Base-by-base conservation (phyloP, 2,888 invertebrate genomes). In the Charanyca ferruginea region DNA sequence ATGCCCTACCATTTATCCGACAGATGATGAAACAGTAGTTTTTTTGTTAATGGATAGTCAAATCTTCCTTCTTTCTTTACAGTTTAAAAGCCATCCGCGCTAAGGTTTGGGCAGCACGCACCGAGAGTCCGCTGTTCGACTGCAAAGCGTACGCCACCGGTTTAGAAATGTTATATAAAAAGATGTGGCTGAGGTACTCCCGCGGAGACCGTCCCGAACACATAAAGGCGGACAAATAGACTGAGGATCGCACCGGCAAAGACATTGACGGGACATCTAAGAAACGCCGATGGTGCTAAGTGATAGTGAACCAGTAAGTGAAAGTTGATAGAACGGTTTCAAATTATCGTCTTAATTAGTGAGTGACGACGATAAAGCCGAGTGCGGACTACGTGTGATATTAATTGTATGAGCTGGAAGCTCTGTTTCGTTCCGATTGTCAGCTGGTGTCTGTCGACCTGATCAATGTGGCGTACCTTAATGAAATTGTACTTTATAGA, bases 51-150 rank as follows among this genome's bases (percentile, higher is more conserved):
- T 13, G 13, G 0, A 16, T 47, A 23, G 5, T 16, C 11, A 18
- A 22, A 38, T 35, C 1, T 38, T 52, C 42, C 0, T 23, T 53
- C n/a, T 69, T 65, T 49, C 49, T 79, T 90, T 96, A 90, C 87
- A 96, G 98, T 92, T 96, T 99, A 86, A 98, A 98, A 96, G 97
- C 97, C 22, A 98, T 98, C 87, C 97, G 99, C 59, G 99, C 98
- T 55, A 99, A 99, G 92, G 99, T 99, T 42, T 99, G 99, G 99
- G 96, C 98, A 80, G 98, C 98, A 0, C 96, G 99, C 65, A 97
- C 97, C 3, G 98, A 98, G 28, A 98, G 98, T 85, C 98, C 99
- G 0, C 95, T 99, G 49, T 99, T 99, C 94, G 98, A 98, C 95
- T 99, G 99, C 92, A 97, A 98, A 91, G 97, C 98, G 85, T 99